These are phyloP conservation scores for Lasioglossum vierecki DNA, from an alignment of 2,888 invertebrate species.

Conservation along the genomic window DNA sequence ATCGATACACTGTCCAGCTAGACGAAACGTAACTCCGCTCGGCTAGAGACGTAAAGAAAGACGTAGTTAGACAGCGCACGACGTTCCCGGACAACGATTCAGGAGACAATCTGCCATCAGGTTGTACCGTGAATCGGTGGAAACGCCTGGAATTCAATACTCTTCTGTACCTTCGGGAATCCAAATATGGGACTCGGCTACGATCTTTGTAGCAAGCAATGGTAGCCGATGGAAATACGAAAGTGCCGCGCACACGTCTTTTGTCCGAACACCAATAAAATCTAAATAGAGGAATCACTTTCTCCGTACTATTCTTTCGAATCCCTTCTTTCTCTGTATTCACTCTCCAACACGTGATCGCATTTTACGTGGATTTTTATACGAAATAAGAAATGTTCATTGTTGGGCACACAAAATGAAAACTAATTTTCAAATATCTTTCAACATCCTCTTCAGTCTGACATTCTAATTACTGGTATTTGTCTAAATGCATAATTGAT, in stretches of 20 bases:
- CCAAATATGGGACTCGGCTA: conserved; percentile 66
- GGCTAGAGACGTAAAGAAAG: conserved; percentile 71
- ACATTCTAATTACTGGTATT: no score
- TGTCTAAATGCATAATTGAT: no score
- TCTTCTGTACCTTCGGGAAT: conserved; percentile 57
- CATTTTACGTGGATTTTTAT: neutral
- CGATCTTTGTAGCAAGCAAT: conserved; percentile 65
- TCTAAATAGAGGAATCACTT: conserved; percentile 47
- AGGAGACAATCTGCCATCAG: conserved; percentile 69
- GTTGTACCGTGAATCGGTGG: conserved; percentile 56
- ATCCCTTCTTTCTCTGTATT: neutral
- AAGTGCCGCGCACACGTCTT: conserved; percentile 47
- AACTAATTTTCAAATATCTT: no score
- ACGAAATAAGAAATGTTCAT: no score
- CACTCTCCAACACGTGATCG: neutral
- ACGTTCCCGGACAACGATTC: conserved; percentile 76
- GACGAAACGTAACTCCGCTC: conserved; percentile 55
- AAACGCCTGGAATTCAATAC: conserved; percentile 76
- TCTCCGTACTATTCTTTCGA: neutral
- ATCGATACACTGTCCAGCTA: conserved; percentile 62
- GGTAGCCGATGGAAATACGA: conserved; percentile 68
- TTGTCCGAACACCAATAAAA: conserved; percentile 31
- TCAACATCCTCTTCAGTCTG: no score
- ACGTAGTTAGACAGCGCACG: conserved; percentile 79
- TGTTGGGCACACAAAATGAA: no score